phyloP scores from a whole-genome alignment of 1,140 invertebrate species.

The Caenorhabditis remanei region DNA sequence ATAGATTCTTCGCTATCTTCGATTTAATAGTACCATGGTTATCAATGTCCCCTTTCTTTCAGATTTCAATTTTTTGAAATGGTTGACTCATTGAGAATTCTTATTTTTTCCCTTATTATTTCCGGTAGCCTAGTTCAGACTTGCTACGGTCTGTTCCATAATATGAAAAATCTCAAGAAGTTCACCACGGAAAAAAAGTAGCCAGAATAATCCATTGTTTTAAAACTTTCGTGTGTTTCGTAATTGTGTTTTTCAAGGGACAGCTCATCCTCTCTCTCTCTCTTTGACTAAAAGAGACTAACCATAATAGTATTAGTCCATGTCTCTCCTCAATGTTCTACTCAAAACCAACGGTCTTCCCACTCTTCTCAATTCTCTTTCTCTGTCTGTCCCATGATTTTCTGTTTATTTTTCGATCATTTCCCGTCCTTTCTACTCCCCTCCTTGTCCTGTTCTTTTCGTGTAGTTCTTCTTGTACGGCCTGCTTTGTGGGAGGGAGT shows the following conservation, averaged over 20 bases:
- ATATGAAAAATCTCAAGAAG: neutral
- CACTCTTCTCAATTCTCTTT: neutral
- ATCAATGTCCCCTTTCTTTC: too few species aligned
- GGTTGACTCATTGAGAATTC: too few species aligned
- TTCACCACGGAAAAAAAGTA: too few species aligned
- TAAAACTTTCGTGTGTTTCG: neutral
- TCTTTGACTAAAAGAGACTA: neutral
- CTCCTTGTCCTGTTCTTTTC: slow-evolving; percentile 1
- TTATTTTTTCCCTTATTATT: too few species aligned
- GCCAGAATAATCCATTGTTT: neutral
- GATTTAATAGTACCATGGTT: too few species aligned
- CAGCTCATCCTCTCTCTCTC: neutral
- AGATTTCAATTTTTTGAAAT: too few species aligned
- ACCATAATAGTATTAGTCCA: slow-evolving; percentile 52
- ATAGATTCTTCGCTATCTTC: too few species aligned
- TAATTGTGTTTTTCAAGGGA: neutral
- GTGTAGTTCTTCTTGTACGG: slow-evolving; percentile 38
- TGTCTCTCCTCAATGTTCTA: neutral
- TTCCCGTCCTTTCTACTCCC: neutral
- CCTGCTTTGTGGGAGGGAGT: neutral
- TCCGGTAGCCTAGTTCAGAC: too few species aligned
- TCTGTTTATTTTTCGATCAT: slow-evolving; percentile 55
- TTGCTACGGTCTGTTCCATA: neutral
- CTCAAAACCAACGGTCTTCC: neutral
- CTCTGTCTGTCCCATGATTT: slow-evolving; percentile 43